Evolutionary conservation across 1,140 invertebrate species (phyloP).

Genomic region (Cyclargus thomasi): DNA sequence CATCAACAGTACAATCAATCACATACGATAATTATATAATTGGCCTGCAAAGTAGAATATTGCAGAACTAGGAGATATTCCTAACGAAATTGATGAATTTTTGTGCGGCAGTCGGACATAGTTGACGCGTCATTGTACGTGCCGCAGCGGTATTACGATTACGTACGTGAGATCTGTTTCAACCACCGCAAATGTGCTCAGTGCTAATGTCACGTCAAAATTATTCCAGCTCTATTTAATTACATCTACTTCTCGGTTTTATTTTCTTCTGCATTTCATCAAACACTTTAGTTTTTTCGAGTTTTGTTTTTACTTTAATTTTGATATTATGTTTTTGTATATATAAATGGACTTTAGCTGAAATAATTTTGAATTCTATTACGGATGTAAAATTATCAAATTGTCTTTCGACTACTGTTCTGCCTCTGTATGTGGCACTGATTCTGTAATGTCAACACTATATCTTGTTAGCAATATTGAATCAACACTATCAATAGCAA

Average conservation of each 20-base stretch:
- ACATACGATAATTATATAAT: not conserved
- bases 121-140: constrained; percentile 54
- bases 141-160: constrained; percentile 62
- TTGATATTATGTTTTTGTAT: not conserved
- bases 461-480: not conserved
- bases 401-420: constrained; percentile 1
- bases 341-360: not conserved
- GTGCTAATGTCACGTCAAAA: constrained; percentile 17
- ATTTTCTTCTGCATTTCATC: too few relatives aligned
- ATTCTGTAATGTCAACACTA: constrained; percentile 12
- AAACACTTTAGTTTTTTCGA: not conserved
- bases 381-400: not conserved
- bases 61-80: not conserved
- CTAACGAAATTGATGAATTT: not conserved
- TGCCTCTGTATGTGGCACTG: not conserved
- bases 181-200: not conserved
- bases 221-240: not conserved
- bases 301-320: not conserved
- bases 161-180: constrained; percentile 40
- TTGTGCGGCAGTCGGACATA: constrained; percentile 55
- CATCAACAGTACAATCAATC: too few relatives aligned
- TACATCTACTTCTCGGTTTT: too few relatives aligned
- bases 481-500: not conserved
- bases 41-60: not conserved
- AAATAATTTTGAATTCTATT: not conserved